Percentiles rank a stretch among this genome's conserved stretches.
phyloP scores from a whole-genome alignment of 1,140 invertebrate genomes.

The Hypothenemus hampei region DNA sequence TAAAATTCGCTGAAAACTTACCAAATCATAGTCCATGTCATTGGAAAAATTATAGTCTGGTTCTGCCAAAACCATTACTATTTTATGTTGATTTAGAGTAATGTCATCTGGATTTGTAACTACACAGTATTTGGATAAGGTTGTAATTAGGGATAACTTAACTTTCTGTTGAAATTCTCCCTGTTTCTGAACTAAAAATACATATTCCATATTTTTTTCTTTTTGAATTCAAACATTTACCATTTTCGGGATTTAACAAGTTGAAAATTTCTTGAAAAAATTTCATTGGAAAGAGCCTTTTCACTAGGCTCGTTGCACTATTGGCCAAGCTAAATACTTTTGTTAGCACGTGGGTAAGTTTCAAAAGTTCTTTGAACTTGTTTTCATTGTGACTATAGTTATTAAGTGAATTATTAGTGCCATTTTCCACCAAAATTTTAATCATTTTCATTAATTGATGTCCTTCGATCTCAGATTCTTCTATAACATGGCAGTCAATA shows the following conservation, averaged over 20 bases:
- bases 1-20: conserved; percentile 8
- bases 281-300: conserved; percentile 22
- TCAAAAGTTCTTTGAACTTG: conserved; percentile 4
- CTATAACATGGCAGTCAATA: conserved; percentile 17
- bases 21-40: conserved; percentile 34
- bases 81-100: conserved; percentile 15
- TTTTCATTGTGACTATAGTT: conserved; percentile 18
- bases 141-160: conserved; percentile 13
- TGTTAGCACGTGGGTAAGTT: conserved; percentile 12
- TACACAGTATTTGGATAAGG: conserved; percentile 26
- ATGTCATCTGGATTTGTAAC: conserved; percentile 9
- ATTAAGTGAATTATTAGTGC: conserved; percentile 2
- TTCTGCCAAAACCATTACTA: conserved; percentile 29
- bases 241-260: conserved; percentile 24
- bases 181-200: conserved; percentile 12
- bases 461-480: conserved; percentile 12
- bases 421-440: conserved; percentile 11
- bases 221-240: conserved; percentile 20
- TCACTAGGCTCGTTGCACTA: conserved; percentile 16
- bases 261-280: conserved; percentile 23
- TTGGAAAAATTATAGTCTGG: conserved; percentile 29
- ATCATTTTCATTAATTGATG: conserved; percentile 12
- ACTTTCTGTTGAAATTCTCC: conserved; percentile 12
- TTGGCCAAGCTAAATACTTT: conserved; percentile 24
- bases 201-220: neutral